These are phyloP conservation scores for Cyprinodon tularosa DNA, from an alignment of 2,113 vertebrate species.

Conservation along the genomic window DNA sequence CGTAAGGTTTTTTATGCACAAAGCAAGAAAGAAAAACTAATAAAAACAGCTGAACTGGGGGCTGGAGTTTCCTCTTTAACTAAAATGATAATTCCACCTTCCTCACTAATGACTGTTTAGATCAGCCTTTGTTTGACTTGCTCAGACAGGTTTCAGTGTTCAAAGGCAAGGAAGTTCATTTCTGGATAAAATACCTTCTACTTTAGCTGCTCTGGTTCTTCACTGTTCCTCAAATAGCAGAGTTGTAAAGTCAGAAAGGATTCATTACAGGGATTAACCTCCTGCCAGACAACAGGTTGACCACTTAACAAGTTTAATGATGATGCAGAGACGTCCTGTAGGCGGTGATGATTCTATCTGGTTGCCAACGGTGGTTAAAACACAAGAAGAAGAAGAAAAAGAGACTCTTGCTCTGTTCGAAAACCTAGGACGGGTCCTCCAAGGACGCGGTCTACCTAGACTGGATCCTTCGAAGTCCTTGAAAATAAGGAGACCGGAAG, in stretches of 20 bases:
- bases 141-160: too few species aligned
- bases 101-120: not conserved
- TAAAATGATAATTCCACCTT: not conserved
- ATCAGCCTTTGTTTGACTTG: too few species aligned
- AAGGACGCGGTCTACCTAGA: too few species aligned
- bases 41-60: not conserved
- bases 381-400: too few species aligned
- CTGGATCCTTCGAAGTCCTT: too few species aligned
- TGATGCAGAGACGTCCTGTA: slow-evolving; percentile 1
- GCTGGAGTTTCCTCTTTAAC: too few species aligned
- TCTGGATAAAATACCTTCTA: not conserved
- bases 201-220: not conserved
- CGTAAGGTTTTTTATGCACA: not conserved
- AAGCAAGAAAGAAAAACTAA: not conserved
- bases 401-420: too few species aligned
- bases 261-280: slow-evolving; percentile 14
- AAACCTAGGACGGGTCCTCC: too few species aligned
- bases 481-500: too few species aligned
- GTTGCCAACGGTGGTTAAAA: too few species aligned
- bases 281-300: slow-evolving; percentile 16
- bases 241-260: slow-evolving; percentile 36
- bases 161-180: not conserved
- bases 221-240: not conserved
- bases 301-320: slow-evolving; percentile 8
- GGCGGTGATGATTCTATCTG: slow-evolving; percentile 1